A percentile compares a stretch with the other conserved stretches of the same genome.
phyloP scores from a whole-genome alignment of 2,888 invertebrate species.

The Stenodera caucasica region DNA sequence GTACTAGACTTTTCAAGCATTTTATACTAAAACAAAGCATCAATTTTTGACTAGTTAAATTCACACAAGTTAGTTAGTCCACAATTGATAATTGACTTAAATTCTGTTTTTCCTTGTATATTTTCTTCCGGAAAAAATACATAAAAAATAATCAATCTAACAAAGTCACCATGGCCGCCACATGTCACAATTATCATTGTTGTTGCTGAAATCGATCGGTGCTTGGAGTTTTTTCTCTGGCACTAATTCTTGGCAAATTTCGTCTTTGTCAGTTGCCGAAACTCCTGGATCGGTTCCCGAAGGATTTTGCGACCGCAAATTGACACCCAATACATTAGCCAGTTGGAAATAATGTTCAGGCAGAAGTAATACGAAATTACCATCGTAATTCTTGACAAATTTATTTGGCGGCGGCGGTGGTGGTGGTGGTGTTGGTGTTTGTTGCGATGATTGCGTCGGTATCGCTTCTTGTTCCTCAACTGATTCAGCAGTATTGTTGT shows the following conservation, averaged over 20 bases:
- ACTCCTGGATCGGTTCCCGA: conserved; percentile 35
- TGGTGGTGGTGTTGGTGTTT: no score
- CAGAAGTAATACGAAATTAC: conserved; percentile 64
- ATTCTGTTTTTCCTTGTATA: neutral
- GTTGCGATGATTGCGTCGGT: neutral
- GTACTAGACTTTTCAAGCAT: neutral
- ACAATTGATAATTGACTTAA: conserved; percentile 8
- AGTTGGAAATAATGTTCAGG: conserved; percentile 66
- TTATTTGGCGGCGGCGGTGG: conserved; percentile 7
- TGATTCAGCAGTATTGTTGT: conserved; percentile 38
- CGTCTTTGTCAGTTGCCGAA: conserved; percentile 20
- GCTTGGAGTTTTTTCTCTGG: conserved; percentile 36
- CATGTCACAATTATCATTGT: conserved; percentile 55
- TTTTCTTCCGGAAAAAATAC: neutral
- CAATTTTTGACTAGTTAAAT: conserved; percentile 7
- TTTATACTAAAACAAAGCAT: neutral
- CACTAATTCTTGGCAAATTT: conserved; percentile 32
- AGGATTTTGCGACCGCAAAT: conserved; percentile 47
- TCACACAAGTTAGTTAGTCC: neutral
- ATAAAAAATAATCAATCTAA: conserved; percentile 18
- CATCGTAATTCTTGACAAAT: conserved; percentile 59
- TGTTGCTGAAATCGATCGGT: conserved; percentile 60
- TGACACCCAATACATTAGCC: conserved; percentile 58
- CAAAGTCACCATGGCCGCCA: conserved; percentile 59
- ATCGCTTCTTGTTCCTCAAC: conserved; percentile 12